Evolutionary conservation across 2,113 vertebrate genomes (phyloP), one percentile per base, ranked within the genome.

Genomic region (Cyanocitta stelleri): DNA sequence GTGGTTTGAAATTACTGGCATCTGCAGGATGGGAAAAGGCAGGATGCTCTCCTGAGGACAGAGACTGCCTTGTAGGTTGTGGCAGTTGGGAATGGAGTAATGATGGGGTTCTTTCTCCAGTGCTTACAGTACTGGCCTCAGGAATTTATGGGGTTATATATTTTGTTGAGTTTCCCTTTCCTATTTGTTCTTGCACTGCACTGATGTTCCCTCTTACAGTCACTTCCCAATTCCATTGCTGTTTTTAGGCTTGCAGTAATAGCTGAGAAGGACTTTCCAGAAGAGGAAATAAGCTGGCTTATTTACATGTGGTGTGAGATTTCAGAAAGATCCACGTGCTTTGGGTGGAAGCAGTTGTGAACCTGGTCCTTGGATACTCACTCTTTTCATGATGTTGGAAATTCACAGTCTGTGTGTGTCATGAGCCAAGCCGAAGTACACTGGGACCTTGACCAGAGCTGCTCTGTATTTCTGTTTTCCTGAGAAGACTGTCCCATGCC

Each of bases 271-370:
- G 67, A 62, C 27, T 86, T 96, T 73, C 37, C 90, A 92, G 92
- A 83, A 72, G 77, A 77, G 88, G 63, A 92, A 90, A 18, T 71
- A 62, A 51, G 13, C 30, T 71, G 20, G 24, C 11, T 77, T 56
- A 39, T 69, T 90, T 94, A 62, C 49, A 30, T 39, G 7, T 62
- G 58, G 66, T 92, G 23, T 69, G 74, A 80, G 82, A 77, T 88
- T 84, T 93, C 80, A 85, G 37, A 85, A 73, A 86, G 66, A 55
- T 27, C 51, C 37, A 3, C 20, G 15, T 63, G 54, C 33, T 16
- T 52, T 92, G 79, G 54, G 37, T 95, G 63, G 85, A 79, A 94
- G 77, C 67, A 88, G 85, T 75, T 90, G 46, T 64, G 75, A 91
- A 68, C 52, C 54, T 90, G 54, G 52, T 87, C 44, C 55, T 76